Evolutionary conservation across 2,888 invertebrate species (phyloP).

Genomic region (Pedicia rivosa): DNA sequence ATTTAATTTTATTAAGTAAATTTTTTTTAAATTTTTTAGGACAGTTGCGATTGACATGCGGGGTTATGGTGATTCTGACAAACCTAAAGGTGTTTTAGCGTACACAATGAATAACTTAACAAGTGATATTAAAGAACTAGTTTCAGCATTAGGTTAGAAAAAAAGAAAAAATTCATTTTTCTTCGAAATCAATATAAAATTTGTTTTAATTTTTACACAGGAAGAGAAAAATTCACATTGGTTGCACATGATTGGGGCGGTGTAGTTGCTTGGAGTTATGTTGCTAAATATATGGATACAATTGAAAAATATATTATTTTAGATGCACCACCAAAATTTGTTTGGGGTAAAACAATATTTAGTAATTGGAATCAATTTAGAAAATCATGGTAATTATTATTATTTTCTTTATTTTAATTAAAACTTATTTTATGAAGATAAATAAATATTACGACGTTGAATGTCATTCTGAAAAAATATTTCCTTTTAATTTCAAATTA

Average conservation of each 20-base stretch:
- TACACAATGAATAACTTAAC: constrained; percentile 38
- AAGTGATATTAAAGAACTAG: constrained; percentile 42
- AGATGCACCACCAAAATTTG: constrained; percentile 34
- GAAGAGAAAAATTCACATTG: constrained; percentile 36
- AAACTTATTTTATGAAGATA: too few species aligned
- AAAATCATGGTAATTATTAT: constrained; percentile 39
- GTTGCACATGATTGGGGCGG: constrained; percentile 58
- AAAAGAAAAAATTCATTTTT: background rate
- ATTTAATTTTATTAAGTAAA: constrained; percentile 4
- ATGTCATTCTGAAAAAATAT: too few species aligned
- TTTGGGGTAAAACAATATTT: constrained; percentile 30
- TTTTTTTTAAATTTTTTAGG: constrained; percentile 25
- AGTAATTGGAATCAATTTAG: constrained; percentile 28
- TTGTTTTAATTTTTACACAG: too few species aligned
- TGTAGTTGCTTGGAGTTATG: constrained; percentile 37
- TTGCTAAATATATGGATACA: constrained; percentile 36
- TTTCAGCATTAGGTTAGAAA: constrained; percentile 33
- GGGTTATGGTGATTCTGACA: constrained; percentile 54
- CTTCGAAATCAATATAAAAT: too few species aligned
- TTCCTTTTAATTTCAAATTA: too few species aligned
- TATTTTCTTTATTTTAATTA: too few species aligned
- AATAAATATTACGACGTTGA: too few species aligned
- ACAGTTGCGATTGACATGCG: constrained; percentile 51
- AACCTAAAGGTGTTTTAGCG: constrained; percentile 33
- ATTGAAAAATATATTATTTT: constrained; percentile 37